A percentile compares a stretch with the other conserved stretches of the same genome.
Evolutionary conservation across 2,888 invertebrate genomes (phyloP).

Genomic region (Lasioglossum malachurum): DNA sequence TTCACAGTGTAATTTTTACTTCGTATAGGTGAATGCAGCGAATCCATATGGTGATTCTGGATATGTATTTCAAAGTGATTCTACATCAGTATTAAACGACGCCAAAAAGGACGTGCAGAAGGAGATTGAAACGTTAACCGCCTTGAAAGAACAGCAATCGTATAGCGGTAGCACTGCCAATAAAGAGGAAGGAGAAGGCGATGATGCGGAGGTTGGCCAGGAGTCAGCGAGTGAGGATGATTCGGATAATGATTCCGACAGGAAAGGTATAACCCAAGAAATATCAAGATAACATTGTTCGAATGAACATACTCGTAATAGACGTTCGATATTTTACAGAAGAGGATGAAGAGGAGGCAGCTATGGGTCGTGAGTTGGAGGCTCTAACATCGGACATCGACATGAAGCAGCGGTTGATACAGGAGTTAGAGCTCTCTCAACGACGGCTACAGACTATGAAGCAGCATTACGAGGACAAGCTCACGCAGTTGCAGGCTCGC

Average conservation of each 20-base stretch:
- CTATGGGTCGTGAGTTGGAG: slow-evolving; percentile 93
- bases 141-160: slow-evolving; percentile 80
- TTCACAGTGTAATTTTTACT: slow-evolving; percentile 19
- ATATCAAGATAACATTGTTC: neutral
- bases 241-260: slow-evolving; percentile 87
- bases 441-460: slow-evolving; percentile 93
- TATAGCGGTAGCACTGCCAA: slow-evolving; percentile 78
- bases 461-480: slow-evolving; percentile 96
- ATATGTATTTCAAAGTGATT: slow-evolving; percentile 87
- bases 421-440: slow-evolving; percentile 96
- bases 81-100: slow-evolving; percentile 88
- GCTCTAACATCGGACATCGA: slow-evolving; percentile 97
- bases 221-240: slow-evolving; percentile 87
- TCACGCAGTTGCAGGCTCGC: slow-evolving; percentile 92
- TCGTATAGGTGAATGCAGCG: slow-evolving; percentile 77
- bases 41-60: slow-evolving; percentile 85
- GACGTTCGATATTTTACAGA: slow-evolving; percentile 72
- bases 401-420: slow-evolving; percentile 97
- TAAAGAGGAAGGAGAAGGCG: slow-evolving; percentile 85
- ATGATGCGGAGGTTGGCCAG: slow-evolving; percentile 87
- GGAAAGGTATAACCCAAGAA: slow-evolving; percentile 85
- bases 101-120: slow-evolving; percentile 93
- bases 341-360: slow-evolving; percentile 86
- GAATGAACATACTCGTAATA: neutral
- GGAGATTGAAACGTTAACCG: slow-evolving; percentile 87